Evolutionary conservation across 1,140 invertebrate genomes (phyloP), one percentile per base, ranked within the genome.

Genomic region (Globodera ellingtonae): DNA sequence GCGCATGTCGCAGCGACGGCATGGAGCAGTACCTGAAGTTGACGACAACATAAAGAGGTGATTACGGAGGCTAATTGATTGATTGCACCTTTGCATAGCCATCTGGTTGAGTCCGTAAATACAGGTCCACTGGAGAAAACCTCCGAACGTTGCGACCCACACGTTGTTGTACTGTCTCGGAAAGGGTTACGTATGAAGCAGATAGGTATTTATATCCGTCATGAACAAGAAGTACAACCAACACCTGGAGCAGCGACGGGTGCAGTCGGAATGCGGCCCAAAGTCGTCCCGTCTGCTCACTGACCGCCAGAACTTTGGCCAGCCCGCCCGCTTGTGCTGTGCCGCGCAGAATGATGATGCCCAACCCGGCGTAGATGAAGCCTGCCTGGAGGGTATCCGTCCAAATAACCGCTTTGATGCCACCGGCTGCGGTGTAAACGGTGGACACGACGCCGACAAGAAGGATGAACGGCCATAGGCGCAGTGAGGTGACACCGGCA

Each of bases 81-180:
- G 75, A 52, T 8, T n/a, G 24, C 9, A 76, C 50, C 50, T 76
- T 79, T 87, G 86, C 35, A 86, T 52, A 46, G 86, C 79, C 86
- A 87, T 84, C 75, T 86, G 85, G 77, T 88, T 87, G 21, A 88
- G 78, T 8, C 85, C 85, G 67, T 79, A 86, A 44, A 88, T 81
- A 56, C 85, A 85, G 46, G 86, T 79, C 72, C 77, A 78, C 6
- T 81, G 83, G 13, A 85, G 47, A 15, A 82, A 78, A 7, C 86
- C 85, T 18, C 85, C 84, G 59, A 87, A n/a, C n/a, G 66, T 62
- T 24, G 76, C 62, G 13, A 86, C 69, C 82, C 82, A 88, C 44
- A 86, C 46, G 15, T 69, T 86, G 52, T 85, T 80, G 67, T 86
- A 87, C 86, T 86, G 24, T 4, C 24, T 35, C 21, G 46, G 46